A percentile compares a stretch with the other conserved stretches of the same genome.
These are phyloP conservation scores for Proterorhinus semilunaris DNA, from an alignment of 2,113 vertebrate species.

Conservation along the genomic window DNA sequence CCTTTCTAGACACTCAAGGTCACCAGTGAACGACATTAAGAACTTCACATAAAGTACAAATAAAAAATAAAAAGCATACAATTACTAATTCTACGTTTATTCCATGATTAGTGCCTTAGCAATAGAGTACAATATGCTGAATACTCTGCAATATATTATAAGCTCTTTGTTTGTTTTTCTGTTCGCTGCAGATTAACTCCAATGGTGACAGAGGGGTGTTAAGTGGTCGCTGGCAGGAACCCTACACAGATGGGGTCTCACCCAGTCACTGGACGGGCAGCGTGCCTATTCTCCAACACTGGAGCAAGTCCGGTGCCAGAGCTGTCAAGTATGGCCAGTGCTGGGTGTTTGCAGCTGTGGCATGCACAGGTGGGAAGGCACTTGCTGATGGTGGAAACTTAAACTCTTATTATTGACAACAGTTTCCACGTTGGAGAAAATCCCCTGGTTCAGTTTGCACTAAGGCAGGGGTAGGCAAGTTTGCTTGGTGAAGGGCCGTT, in stretches of 20 bases:
- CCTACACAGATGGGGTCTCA: slow-evolving; percentile 68
- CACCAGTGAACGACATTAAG: too few relatives aligned
- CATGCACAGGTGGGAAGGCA: slow-evolving; percentile 73
- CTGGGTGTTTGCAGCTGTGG: slow-evolving; percentile 80
- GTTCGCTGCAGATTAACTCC: slow-evolving; percentile 70
- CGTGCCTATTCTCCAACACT: slow-evolving; percentile 74
- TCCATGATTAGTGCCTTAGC: too few relatives aligned
- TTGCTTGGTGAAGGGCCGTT: too few relatives aligned
- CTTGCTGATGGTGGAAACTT: background rate
- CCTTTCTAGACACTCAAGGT: too few relatives aligned
- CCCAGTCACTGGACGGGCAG: slow-evolving; percentile 76
- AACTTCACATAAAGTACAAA: too few relatives aligned
- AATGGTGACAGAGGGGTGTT: slow-evolving; percentile 76
- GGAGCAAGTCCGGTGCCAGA: slow-evolving; percentile 61
- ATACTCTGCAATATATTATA: background rate
- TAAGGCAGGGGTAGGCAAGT: too few relatives aligned
- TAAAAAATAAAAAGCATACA: too few relatives aligned
- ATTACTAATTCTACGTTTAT: too few relatives aligned
- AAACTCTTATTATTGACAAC: too few relatives aligned
- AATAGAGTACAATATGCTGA: too few relatives aligned
- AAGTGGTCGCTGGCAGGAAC: slow-evolving; percentile 65
- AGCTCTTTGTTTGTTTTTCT: background rate
- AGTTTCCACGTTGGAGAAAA: too few relatives aligned
- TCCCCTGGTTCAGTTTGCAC: background rate
- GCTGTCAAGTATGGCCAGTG: slow-evolving; percentile 79